Evolutionary conservation across 2,888 invertebrate species (phyloP), one percentile per base, ranked within the genome.

Genomic region (Platycheirus rosarum): DNA sequence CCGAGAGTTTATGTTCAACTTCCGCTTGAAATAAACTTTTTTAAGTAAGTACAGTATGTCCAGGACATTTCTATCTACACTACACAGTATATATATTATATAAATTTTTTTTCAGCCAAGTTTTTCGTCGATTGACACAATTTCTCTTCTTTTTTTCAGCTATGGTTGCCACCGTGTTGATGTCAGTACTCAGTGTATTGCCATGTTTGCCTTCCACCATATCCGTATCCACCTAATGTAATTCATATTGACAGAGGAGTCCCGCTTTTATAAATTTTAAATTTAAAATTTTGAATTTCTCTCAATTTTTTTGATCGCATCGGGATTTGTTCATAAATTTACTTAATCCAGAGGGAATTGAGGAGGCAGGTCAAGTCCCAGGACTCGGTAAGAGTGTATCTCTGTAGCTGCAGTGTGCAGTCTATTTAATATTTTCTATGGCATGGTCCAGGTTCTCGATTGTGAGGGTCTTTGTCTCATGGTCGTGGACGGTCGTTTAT

Each of bases 1-100:
- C 80, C 65, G 65, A 70, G 66, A 73, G 70, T 76, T 80, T 76
- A 80, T 76, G 69, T 80, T 70, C 70, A 80, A 70, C 80, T 80
- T 80, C 76, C 76, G 80, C 80, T 76, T 76, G 76, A 76, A 76
- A 80, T 80, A 76, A 70, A 80, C 80, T 80, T 80, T 78, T n/a
- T 80, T 80, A 74, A 73, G 71, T 73, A 55, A 73, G 63, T 42
- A 57, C 44, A 23, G 60, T 29, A 29, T 29, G 29, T 42, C 35
- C 35, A 32, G 40, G 57, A 57, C 18, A 14, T 20, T 11, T 14
- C 5, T 8, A n/a, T 9, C n/a, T 51, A 16, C 49, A 14, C 16
- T 20, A 11, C 8, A 37, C 32, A 37, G 3, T 37, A 26, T 18
- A 4, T 29, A 6, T n/a, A 4, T 68, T 14, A 44, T 60, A 63